Evolutionary conservation across 1,140 invertebrate species (phyloP), one percentile per base, ranked within the genome.

Genomic region (Schlechtendalia chinensis): DNA sequence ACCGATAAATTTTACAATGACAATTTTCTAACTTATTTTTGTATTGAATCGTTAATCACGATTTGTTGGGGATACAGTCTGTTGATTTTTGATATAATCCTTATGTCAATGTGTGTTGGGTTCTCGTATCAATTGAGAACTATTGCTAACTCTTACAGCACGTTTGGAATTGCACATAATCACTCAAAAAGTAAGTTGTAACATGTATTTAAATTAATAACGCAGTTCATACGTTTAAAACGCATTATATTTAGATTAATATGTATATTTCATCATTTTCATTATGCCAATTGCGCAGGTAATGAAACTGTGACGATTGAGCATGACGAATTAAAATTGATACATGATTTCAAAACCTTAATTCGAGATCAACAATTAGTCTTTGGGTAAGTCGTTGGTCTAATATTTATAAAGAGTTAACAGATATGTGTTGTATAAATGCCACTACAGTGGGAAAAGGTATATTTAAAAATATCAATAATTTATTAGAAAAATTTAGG

Each of bases 1-100:
- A 50, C n/a, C 8, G 67, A 69, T 69, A 12, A 24, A 5, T 69
- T 69, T 22, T 69, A 50, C 22, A 69, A 69, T 22, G 45, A 69
- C n/a, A 16, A 69, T 50, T 69, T 24, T 11, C 3, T 27, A 4
- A 27, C 17, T 16, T 69, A 50, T 17, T 69, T 24, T n/a, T 24
- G 0, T n/a, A 0, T 50, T 0, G 67, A 69, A 50, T 24, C 22
- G 0, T 1, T 27, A 8, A 24, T 8, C 0, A 1, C 24, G 0
- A 17, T 27, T 1, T 5, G 14, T 3, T 69, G 67, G 39, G 14
- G 67, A 1, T 39, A 69, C 5, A 10, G 5, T 11, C 17, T n/a
- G 8, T 17, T 69, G 67, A 50, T 50, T 24, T 69, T 69, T 22
- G 67, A 69, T 47, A 2, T 69, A 16, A 1, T 69, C 4, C 2